phyloP scores from a whole-genome alignment of 2,113 vertebrate species.

The Orthonyx spaldingii region DNA sequence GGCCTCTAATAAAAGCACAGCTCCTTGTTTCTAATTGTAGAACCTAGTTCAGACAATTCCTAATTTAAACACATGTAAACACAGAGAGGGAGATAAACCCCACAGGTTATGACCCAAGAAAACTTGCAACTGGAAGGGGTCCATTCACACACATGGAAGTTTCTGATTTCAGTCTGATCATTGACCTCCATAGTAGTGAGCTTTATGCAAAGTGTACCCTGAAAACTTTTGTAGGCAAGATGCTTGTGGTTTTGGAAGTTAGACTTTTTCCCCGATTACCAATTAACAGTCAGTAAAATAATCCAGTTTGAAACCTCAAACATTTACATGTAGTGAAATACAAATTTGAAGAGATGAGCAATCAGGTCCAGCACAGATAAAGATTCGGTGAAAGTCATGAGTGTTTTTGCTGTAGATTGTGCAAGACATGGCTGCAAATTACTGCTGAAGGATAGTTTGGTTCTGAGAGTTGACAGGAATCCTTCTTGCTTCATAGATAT shows the following conservation, averaged over 20 bases:
- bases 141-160: not conserved
- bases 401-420: not conserved
- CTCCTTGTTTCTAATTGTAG: slow-evolving; percentile 3
- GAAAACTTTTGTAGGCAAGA: not conserved
- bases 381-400: not conserved
- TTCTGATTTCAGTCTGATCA: not conserved
- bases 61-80: slow-evolving; percentile 25
- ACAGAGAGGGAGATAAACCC: not conserved
- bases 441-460: not conserved
- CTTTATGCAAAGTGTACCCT: not conserved
- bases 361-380: not conserved
- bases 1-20: slow-evolving; percentile 24
- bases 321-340: not conserved
- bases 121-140: not conserved
- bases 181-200: not conserved
- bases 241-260: not conserved
- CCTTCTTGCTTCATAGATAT: not conserved
- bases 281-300: not conserved
- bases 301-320: not conserved
- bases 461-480: not conserved
- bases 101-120: not conserved
- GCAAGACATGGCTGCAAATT: not conserved
- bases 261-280: not conserved
- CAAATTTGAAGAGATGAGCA: not conserved
- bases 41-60: not conserved